Evolutionary conservation across 2,797 vertebrate genomes (phyloP), one percentile per base, ranked within the genome.

Genomic region (Tapera naevia): DNA sequence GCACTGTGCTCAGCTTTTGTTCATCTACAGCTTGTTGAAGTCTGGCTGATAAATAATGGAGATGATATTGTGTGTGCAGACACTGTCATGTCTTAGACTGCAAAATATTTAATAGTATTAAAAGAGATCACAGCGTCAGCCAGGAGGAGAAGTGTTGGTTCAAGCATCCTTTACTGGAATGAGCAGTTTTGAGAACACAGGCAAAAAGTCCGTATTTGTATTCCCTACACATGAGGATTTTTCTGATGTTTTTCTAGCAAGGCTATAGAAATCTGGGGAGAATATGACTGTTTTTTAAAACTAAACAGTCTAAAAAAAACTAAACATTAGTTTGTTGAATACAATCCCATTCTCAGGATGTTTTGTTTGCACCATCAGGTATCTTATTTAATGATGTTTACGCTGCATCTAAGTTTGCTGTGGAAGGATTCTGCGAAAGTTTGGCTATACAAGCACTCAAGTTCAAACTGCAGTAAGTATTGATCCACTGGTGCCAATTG

Each of bases 331-430:
- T 60, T 18, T 30, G 32, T 64, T 90, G 37, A 58, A 60, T 83
- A n/a, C 48, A 70, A 28, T 90, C 15, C 15, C n/a, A 28, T 90
- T 91, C 89, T 96, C 45, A 80, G 17, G 21, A 35, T 79, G 43
- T 85, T 86, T 58, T 87, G 8, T 89, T 96, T 97, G 74, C 78
- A 41, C 53, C 84, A 82, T 85, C 89, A 98, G 97, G 97, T 56
- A 98, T 99, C 88, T 95, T 99, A 91, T 99, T 99, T 97, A 99
- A 99, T 22, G 98, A 99, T 37, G 94, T 99, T 92, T 99, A 99
- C 35, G 98, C 98, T 72, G 98, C 98, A 10, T 99, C 98, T 43
- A 99, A 99, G 95, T 99, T 99, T 96, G 98, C 98, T 23, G 97
- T 98, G 96, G 98, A 99, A 95, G 98, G 98, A 39, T 99, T 99